phyloP scores from a whole-genome alignment of 2,888 invertebrate species.

The Orthosia incerta region DNA sequence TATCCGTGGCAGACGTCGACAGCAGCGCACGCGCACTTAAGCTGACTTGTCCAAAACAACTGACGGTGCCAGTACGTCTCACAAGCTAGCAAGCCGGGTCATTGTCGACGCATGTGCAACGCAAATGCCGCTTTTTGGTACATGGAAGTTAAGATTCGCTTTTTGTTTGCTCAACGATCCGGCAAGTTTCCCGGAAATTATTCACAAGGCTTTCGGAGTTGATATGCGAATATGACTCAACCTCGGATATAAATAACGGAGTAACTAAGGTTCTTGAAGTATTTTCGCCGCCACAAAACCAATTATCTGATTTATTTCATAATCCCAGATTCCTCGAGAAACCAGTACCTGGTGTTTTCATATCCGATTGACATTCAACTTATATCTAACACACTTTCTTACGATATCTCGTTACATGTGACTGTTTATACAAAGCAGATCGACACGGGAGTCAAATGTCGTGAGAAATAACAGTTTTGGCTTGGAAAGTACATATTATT shows the following conservation, averaged over 20 bases:
- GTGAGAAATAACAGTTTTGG: constrained; percentile 70
- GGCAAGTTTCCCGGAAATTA: constrained; percentile 60
- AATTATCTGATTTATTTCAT: not conserved
- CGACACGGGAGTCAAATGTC: constrained; percentile 68
- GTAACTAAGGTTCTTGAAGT: constrained; percentile 12
- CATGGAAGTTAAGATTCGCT: constrained; percentile 59
- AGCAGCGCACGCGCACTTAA: constrained; percentile 80
- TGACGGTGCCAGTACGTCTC: constrained; percentile 86
- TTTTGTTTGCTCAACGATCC: constrained; percentile 58
- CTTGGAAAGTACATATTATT: constrained; percentile 67
- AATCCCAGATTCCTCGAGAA: not conserved
- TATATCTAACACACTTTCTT: constrained; percentile 17
- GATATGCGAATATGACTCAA: constrained; percentile 49
- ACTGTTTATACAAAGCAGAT: constrained; percentile 47
- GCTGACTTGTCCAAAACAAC: constrained; percentile 86
- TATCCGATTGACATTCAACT: not conserved
- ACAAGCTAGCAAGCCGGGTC: constrained; percentile 80
- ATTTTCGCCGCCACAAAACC: not conserved
- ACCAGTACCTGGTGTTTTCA: not conserved
- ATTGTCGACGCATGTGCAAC: constrained; percentile 74
- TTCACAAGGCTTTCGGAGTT: constrained; percentile 44
- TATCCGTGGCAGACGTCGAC: constrained; percentile 53
- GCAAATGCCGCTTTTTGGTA: constrained; percentile 58
- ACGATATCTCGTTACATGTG: constrained; percentile 42
- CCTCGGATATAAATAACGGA: constrained; percentile 46